Evolutionary conservation across 2,888 invertebrate genomes (phyloP), one percentile per base, ranked within the genome.

Genomic region (Yponomeuta malinellus): DNA sequence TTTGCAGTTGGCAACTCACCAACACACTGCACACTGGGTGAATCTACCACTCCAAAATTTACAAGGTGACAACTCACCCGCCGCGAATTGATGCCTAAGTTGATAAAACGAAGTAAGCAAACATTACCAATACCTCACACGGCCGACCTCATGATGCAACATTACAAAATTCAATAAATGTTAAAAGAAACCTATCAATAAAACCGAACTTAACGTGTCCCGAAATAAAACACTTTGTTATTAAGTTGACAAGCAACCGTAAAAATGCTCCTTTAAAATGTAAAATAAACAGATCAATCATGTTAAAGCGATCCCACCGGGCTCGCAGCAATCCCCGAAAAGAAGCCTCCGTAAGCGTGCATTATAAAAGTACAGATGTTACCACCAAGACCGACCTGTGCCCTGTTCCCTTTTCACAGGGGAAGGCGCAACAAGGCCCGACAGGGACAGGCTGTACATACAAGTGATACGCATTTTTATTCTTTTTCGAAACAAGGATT

Each of bases 231-330:
- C 86, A 90, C 89, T 90, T 90, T 89, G 90, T 91, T 91, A 92
- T 91, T 90, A 90, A 90, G 91, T 90, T 90, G 92, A 91, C 92
- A 91, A 90, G 88, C 91, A 90, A 90, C 90, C 92, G 91, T 92
- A 92, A 91, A 91, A 92, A 91, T 90, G 90, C 87, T 88, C 86
- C 88, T 91, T 91, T 91, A 91, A 92, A 92, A 91, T 92, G 90
- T 91, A 89, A 92, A 92, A 92, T 91, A 92, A 92, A 92, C 92
- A 91, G 91, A 92, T 92, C 92, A 92, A 92, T 92, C 92, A 92
- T 91, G 89, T 89, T 89, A 87, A 89, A 90, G 87, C 86, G 89
- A 90, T 90, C 91, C 92, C 90, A 87, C 90, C 88, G 90, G 89
- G 89, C 86, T 86, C 86, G 83, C 81, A 78, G 81, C 79, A 86